Evolutionary conservation across 1,140 invertebrate genomes (phyloP).

Genomic region (Drosophila oshimai): DNA sequence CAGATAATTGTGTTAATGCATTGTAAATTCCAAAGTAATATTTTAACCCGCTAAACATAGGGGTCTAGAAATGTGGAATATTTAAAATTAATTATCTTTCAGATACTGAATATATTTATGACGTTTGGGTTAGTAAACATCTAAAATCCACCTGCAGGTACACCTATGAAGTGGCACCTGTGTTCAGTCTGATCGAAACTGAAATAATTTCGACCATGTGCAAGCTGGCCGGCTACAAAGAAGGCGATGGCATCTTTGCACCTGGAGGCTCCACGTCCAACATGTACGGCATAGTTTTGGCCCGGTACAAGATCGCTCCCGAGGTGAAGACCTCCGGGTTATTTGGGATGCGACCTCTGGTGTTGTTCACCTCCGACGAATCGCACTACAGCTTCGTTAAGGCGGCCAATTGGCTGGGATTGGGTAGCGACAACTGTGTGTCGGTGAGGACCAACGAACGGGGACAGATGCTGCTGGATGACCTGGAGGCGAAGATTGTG

Average conservation of each 20-base stretch:
- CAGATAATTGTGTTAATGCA: constrained; percentile 20
- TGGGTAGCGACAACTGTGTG: constrained; percentile 90
- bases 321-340: constrained; percentile 89
- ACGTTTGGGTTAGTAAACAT: no score
- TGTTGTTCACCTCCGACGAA: constrained; percentile 90
- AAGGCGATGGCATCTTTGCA: constrained; percentile 88
- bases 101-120: not conserved
- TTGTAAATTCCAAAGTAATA: constrained; percentile 12
- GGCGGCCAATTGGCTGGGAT: constrained; percentile 90
- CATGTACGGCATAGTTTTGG: constrained; percentile 91
- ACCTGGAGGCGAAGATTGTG: constrained; percentile 85
- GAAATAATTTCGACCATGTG: constrained; percentile 86
- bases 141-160: constrained; percentile 84
- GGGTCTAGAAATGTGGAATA: no score
- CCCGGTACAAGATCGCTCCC: constrained; percentile 89
- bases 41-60: not conserved
- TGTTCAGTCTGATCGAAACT: constrained; percentile 88
- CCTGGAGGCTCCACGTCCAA: constrained; percentile 95
- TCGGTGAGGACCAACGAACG: constrained; percentile 87
- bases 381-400: constrained; percentile 95
- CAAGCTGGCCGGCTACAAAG: constrained; percentile 86
- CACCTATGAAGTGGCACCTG: constrained; percentile 91
- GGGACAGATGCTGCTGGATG: constrained; percentile 86
- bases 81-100: not conserved
- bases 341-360: constrained; percentile 85